Evolutionary conservation across 2,888 invertebrate species (phyloP).

Genomic region (Miltochrista miniata): DNA sequence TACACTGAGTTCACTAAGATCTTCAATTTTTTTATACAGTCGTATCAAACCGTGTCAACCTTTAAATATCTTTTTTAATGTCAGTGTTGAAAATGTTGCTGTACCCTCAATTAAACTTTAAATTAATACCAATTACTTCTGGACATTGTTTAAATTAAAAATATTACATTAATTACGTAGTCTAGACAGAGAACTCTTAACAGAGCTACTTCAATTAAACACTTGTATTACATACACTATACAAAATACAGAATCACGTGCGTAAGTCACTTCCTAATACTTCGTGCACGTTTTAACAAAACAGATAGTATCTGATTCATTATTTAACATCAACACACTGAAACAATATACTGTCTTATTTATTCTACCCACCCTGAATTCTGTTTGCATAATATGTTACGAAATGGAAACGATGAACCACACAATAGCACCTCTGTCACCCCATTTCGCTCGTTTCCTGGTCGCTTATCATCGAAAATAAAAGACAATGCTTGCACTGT

Average conservation of each 20-base stretch:
- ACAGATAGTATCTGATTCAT: slow-evolving; percentile 2
- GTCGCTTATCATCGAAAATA: slow-evolving; percentile 57
- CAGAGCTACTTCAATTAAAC: not conserved
- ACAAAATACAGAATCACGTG: not conserved
- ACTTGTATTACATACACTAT: not conserved
- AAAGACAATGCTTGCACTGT: slow-evolving; percentile 66
- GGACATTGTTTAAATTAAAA: not conserved
- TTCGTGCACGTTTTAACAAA: not conserved
- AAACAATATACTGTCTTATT: slow-evolving; percentile 31
- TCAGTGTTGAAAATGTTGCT: no score
- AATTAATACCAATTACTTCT: slow-evolving; percentile 2
- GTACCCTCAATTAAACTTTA: not conserved
- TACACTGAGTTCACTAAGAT: no score
- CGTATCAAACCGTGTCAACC: no score
- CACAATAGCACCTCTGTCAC: slow-evolving; percentile 66
- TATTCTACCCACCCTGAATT: slow-evolving; percentile 45
- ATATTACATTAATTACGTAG: not conserved
- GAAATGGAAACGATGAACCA: slow-evolving; percentile 51
- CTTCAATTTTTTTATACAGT: no score
- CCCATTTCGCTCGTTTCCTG: slow-evolving; percentile 64
- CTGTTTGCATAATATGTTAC: slow-evolving; percentile 58
- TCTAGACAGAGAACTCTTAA: not conserved
- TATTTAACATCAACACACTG: slow-evolving; percentile 3
- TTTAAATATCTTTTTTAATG: no score
- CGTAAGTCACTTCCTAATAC: slow-evolving; percentile 3